Evolutionary conservation across 92 coral and sea anemone genomes (phyloP), one percentile per base, ranked within the genome.

Genomic region (Muricea muricata): DNA sequence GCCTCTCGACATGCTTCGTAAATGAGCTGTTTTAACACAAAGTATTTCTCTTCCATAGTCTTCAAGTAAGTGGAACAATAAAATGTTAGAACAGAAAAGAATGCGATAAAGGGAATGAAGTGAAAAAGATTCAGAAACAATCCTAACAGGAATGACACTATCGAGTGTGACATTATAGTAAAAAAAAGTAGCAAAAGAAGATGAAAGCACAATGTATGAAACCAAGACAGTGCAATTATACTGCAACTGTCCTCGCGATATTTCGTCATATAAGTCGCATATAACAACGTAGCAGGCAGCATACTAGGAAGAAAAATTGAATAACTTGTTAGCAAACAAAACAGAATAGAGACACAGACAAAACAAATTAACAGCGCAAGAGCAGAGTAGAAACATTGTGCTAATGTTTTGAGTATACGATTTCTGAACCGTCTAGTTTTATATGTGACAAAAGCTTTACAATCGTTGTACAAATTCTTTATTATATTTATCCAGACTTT

Each of bases 21-120:
- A 6, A 57, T 57, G 6, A 57, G n/a, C 28, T 10, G 31, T 1
- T 57, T 57, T 20, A 57, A 57, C 14, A 57, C 28, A 57, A 57
- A 57, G 65, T 57, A 57, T 57, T 57, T 57, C 65, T 57, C 30
- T 57, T 57, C 65, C 29, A 57, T 57, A 28, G 65, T 0, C 65
- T 7, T 28, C 65, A 29, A 57, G 30, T 57, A 57, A 28, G 30
- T 21, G 31, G 12, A 57, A 28, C 65, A 24, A 32, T 57, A 21
- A 32, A 57, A 57, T 24, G 65, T 3, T 21, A 57, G 6, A 32
- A 57, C 65, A 57, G 65, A 57, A n/a, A 57, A 57, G 25, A 7
- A 57, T 57, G 39, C 73, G 32, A 66, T n/a, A 66, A 13, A 29
- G 12, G 39, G 39, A 57, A 4, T 57, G 11, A 28, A 57, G 26